Evolutionary conservation across 2,888 invertebrate genomes (phyloP).

Genomic region (Trachelus tabidus): DNA sequence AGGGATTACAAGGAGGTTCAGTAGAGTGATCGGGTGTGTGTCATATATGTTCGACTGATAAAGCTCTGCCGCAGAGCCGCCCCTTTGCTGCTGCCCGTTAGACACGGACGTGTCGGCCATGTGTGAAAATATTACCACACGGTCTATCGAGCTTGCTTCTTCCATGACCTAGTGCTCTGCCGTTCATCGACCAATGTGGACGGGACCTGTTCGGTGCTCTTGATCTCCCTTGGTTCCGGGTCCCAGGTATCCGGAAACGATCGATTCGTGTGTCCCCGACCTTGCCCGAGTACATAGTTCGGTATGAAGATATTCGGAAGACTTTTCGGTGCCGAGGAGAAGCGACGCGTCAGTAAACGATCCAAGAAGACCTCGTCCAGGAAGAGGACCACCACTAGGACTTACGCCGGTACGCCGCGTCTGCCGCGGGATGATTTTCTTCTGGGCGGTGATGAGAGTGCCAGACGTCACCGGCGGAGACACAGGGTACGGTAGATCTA

Average conservation of each 20-base stretch:
- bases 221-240: no score
- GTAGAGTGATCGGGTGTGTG: constrained; percentile 35
- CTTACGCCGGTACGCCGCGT: constrained; percentile 34
- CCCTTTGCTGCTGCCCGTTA: constrained; percentile 26
- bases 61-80: constrained; percentile 36
- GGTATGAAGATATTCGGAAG: constrained; percentile 45
- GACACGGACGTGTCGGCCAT: background rate
- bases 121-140: background rate
- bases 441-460: constrained; percentile 35
- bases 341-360: constrained; percentile 25
- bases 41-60: constrained; percentile 33
- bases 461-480: constrained; percentile 43
- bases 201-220: constrained; percentile 15
- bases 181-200: constrained; percentile 36
- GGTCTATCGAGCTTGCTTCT: background rate
- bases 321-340: constrained; percentile 35
- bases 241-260: no score
- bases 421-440: constrained; percentile 48
- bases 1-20: constrained; percentile 33
- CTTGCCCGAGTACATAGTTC: background rate
- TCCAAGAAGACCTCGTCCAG: constrained; percentile 22
- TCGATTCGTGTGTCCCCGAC: background rate
- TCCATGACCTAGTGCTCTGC: constrained; percentile 35
- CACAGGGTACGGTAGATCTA: constrained; percentile 41
- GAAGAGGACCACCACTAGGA: constrained; percentile 29